Conservation (phyloP, 2,888 invertebrate genomes). For the Leptogaster cylindrica region DNA sequence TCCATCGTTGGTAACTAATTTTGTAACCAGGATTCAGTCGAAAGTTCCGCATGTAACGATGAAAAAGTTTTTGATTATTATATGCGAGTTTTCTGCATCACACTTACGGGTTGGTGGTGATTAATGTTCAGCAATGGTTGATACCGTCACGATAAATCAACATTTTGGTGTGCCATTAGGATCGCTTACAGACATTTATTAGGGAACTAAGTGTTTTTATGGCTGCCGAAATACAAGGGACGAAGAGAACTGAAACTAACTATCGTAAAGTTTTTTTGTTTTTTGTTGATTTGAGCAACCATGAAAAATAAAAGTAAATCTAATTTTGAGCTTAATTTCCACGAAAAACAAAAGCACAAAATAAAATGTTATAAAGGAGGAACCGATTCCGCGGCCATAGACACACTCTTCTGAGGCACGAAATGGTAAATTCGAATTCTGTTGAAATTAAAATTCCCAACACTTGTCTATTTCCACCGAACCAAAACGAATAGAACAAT, state of each 20-base stretch:
- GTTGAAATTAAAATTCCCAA: slow-evolving; percentile 37
- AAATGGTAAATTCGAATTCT: slow-evolving; percentile 15
- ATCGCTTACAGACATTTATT: not conserved
- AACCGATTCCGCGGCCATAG: too few species aligned
- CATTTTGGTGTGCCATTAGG: not conserved
- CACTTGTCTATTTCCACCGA: slow-evolving; percentile 11
- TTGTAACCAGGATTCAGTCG: not conserved
- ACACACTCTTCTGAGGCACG: too few species aligned
- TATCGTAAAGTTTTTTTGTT: too few species aligned
- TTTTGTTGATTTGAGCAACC: too few species aligned
- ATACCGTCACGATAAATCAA: slow-evolving; percentile 30
- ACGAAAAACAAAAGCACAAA: too few species aligned
- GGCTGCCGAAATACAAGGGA: not conserved
- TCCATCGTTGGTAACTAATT: not conserved
- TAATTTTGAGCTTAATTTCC: too few species aligned
- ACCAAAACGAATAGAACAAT: slow-evolving; percentile 13
- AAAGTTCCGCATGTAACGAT: not conserved
- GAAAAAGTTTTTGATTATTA: not conserved
- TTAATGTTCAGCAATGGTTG: slow-evolving; percentile 16
- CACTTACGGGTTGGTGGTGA: slow-evolving; percentile 12
- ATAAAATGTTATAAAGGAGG: too few species aligned
- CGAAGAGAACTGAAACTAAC: too few species aligned
- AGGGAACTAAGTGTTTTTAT: not conserved
- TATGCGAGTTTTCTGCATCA: not conserved
- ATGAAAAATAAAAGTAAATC: too few species aligned